Base-by-base conservation (phyloP, 2,888 invertebrate species). In the Girardia tigrina region DNA sequence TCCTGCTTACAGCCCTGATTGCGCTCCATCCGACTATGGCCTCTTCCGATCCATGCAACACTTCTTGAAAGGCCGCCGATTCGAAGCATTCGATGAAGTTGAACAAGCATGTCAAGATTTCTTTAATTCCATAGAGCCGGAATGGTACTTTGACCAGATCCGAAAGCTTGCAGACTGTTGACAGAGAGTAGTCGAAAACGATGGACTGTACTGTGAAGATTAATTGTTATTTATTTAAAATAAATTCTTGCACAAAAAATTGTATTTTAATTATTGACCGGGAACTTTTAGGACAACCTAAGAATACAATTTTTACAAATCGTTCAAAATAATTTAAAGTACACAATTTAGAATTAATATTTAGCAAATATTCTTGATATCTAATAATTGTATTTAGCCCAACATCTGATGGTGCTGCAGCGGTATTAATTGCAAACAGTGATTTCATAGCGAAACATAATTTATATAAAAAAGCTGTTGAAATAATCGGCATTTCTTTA, bases 361-460 rank as follows among this genome's bases (percentile, higher is more conserved):
- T 36, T 36, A 12, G 36, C 16, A 12, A n/a, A 12, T 36, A 36
- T 36, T 12, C 16, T 36, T 36, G 16, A 36, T 16, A 36, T 16
- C 36, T n/a, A n/a, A n/a, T 70, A 20, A 42, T 27, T 74, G 29
- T 29, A 76, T 80, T 36, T 78, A 85, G 85, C 82, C 97, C 97
- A 0, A 98, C 97, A 0, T 95, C 94, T 71, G 95, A 98, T 85
- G 98, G 98, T n/a, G 89, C 93, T 0, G 97, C 92, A 27, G 94
- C 94, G 27, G 94, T 90, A 0, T 88, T 98, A 77, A 81, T 98
- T 69, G 94, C 90, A 78, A 92, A 91, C 12, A 94, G 97, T 85
- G 89, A 89, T 16, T 98, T 94, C 83, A 93, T 98, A 0, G 79
- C 78, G 36, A 87, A 88, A 29, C 90, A 92, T 81, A 82, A 83